phyloP scores from a whole-genome alignment of 2,113 vertebrate genomes.

The Oncorhynchus gorbuscha region DNA sequence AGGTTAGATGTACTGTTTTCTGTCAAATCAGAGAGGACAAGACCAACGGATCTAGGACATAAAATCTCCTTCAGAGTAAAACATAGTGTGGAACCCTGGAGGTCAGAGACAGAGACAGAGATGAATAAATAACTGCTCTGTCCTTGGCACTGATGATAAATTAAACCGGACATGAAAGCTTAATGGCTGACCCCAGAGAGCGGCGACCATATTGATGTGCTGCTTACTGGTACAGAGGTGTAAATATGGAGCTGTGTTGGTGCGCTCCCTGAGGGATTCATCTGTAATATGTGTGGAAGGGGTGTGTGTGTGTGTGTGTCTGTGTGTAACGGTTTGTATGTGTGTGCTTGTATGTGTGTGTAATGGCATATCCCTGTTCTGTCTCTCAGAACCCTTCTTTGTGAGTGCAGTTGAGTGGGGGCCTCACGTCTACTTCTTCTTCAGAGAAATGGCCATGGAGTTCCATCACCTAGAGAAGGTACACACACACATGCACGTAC shows the following conservation, averaged over 20 bases:
- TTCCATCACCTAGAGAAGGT: slow-evolving; percentile 98
- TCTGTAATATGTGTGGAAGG: no score
- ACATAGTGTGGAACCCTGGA: slow-evolving; percentile 30
- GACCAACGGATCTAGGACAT: no score
- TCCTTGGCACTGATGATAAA: slow-evolving; percentile 49
- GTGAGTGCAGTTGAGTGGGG: slow-evolving; percentile 93
- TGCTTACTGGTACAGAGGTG: slow-evolving; percentile 31
- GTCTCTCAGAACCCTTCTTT: slow-evolving; percentile 87
- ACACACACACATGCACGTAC: neutral
- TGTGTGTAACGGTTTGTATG: slow-evolving; percentile 16
- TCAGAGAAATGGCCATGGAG: slow-evolving; percentile 97
- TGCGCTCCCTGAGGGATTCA: no score
- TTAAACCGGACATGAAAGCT: slow-evolving; percentile 63
- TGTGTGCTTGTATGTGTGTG: neutral
- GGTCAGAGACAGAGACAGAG: slow-evolving; percentile 42
- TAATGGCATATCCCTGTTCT: slow-evolving; percentile 1
- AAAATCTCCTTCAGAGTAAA: no score
- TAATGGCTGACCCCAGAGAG: slow-evolving; percentile 43
- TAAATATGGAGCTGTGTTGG: neutral
- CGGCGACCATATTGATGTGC: slow-evolving; percentile 1
- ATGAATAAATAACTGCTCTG: slow-evolving; percentile 55
- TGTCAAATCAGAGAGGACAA: neutral
- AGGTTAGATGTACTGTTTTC: no score
- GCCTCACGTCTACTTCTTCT: slow-evolving; percentile 96
- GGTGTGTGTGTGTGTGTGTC: no score